These are phyloP conservation scores for Pseudeuparius sepicola DNA, from an alignment of 2,888 invertebrate species.

Conservation along the genomic window DNA sequence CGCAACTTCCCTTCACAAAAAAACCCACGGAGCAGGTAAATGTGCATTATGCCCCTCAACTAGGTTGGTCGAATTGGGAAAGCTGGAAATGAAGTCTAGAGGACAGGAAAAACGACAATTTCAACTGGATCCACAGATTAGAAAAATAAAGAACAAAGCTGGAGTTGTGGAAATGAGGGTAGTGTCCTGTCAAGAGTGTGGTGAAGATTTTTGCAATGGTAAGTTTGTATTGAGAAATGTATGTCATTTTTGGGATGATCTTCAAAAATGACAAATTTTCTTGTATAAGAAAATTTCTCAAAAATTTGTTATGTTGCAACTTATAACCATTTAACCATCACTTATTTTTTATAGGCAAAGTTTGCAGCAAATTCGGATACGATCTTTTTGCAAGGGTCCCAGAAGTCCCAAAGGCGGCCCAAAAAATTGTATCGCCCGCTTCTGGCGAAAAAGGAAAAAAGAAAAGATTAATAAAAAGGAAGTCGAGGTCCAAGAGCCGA, in stretches of 20 bases:
- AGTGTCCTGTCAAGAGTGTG: slow-evolving; percentile 68
- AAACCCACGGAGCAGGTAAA: no score
- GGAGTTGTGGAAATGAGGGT: slow-evolving; percentile 71
- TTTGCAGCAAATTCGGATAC: slow-evolving; percentile 47
- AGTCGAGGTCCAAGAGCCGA: slow-evolving; percentile 30
- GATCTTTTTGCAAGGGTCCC: slow-evolving; percentile 44
- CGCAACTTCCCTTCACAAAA: no score
- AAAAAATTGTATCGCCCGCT: slow-evolving; percentile 36
- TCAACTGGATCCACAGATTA: slow-evolving; percentile 54
- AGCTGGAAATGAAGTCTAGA: slow-evolving; percentile 63
- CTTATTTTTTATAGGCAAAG: slow-evolving; percentile 36
- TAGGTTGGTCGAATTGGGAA: slow-evolving; percentile 72
- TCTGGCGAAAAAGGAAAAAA: slow-evolving; percentile 33
- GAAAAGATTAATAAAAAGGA: slow-evolving; percentile 29
- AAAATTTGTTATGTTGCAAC: no score
- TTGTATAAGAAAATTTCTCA: no score
- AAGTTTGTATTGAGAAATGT: no score
- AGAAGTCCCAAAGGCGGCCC: slow-evolving; percentile 30
- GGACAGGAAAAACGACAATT: slow-evolving; percentile 59
- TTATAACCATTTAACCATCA: slow-evolving; percentile 1
- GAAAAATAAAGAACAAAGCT: slow-evolving; percentile 72
- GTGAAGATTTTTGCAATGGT: slow-evolving; percentile 78
- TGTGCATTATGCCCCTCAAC: no score
- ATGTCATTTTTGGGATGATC: no score
- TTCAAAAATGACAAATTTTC: no score